A percentile compares a stretch with the other conserved stretches of the same genome.
Conservation (phyloP, 1,140 invertebrate species). For the Drosophila lacertosa region DNA sequence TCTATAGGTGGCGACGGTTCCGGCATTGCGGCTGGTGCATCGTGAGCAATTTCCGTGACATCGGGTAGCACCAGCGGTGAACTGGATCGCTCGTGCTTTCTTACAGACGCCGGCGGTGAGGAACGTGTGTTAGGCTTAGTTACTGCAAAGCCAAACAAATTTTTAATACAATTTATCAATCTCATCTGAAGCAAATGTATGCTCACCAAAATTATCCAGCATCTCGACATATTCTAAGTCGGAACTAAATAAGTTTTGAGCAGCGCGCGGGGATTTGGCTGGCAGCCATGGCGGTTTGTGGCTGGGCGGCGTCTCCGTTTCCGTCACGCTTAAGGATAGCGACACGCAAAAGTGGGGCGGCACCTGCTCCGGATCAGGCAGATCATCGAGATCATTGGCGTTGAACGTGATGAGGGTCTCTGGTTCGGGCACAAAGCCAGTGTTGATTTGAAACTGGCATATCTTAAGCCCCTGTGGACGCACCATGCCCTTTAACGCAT, state of each 20-base stretch:
- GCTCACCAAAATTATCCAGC: conserved; percentile 90
- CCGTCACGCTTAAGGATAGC: conserved; percentile 90
- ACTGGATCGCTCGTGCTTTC: conserved; percentile 43
- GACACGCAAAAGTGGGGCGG: conserved; percentile 90
- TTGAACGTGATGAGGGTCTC: conserved; percentile 90
- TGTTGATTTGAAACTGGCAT: conserved; percentile 94
- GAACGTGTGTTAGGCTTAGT: conserved; percentile 67
- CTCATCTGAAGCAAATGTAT: not conserved
- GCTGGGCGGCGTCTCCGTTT: conserved; percentile 87
- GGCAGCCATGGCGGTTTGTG: conserved; percentile 91
- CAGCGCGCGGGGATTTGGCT: conserved; percentile 85
- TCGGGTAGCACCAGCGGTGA: conserved; percentile 74
- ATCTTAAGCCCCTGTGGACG: conserved; percentile 94
- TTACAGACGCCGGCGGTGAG: conserved; percentile 17
- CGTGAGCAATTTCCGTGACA: conserved; percentile 74
- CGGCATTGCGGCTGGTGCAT: conserved; percentile 49
- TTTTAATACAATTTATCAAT: not conserved
- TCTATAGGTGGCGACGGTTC: conserved; percentile 84
- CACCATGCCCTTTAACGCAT: conserved; percentile 92
- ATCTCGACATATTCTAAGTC: conserved; percentile 93
- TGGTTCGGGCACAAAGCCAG: conserved; percentile 91
- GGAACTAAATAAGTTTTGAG: conserved; percentile 90
- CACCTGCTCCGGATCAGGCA: conserved; percentile 92
- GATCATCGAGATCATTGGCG: conserved; percentile 91
- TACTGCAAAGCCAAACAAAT: conserved; percentile 45